Conservation (phyloP, 2,113 vertebrate species). For the Pyxicephalus adspersus region DNA sequence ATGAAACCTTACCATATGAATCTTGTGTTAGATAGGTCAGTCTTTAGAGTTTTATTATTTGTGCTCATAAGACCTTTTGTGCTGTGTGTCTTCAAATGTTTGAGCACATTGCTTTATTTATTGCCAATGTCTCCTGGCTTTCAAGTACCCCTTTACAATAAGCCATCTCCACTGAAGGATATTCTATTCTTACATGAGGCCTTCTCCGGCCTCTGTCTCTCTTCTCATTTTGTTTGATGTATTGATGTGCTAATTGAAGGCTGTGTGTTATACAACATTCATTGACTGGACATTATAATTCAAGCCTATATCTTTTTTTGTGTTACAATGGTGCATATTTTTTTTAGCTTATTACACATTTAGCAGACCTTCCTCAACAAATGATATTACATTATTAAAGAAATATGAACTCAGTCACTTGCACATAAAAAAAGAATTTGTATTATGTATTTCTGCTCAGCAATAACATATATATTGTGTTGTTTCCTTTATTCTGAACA, state of each 20-base stretch:
- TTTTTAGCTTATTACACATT: neutral
- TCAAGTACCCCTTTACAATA: slow-evolving; percentile 35
- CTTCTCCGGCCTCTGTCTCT: slow-evolving; percentile 13
- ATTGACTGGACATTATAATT: slow-evolving; percentile 33
- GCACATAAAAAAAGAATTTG: no score
- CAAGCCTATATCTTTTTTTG: slow-evolving; percentile 4
- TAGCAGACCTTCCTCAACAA: neutral
- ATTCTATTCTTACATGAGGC: slow-evolving; percentile 22
- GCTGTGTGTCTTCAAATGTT: neutral
- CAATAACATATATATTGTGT: no score
- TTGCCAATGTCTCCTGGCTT: neutral
- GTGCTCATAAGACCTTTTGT: neutral
- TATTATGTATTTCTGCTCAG: no score
- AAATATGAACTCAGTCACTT: neutral
- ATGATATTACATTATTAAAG: neutral
- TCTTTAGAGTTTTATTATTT: no score
- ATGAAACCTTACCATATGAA: no score
- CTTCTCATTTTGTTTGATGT: slow-evolving; percentile 36
- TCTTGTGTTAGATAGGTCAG: no score
- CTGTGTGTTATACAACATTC: slow-evolving; percentile 37
- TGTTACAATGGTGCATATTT: neutral
- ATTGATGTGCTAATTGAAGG: slow-evolving; percentile 44
- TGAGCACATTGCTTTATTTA: slow-evolving; percentile 5
- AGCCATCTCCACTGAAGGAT: slow-evolving; percentile 13
- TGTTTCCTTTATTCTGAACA: no score